Base-by-base conservation (phyloP, 1,140 invertebrate species). In the Drosophila pruinosa region DNA sequence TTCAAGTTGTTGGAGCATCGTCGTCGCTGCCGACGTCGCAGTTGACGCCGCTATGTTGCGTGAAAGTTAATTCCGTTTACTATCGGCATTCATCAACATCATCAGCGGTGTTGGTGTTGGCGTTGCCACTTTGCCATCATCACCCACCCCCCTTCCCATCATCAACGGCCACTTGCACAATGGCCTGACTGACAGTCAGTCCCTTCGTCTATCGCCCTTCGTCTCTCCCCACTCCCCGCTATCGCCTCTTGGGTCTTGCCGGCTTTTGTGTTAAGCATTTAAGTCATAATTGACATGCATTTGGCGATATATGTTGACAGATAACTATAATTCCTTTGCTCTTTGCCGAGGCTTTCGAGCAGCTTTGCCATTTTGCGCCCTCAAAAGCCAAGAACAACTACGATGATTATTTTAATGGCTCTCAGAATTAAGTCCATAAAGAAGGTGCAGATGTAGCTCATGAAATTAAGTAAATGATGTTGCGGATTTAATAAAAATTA, bases 51-150 rank as follows among this genome's bases (percentile, higher is more conserved):
- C 80, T 85, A 80, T 71, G 73, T 67, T 85, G 81, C 82, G 81
- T 86, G 81, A 86, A 86, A 86, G 81, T 86, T 86, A 86, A 88
- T 86, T 86, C 82, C 81, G 82, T 88, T 86, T 86, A 86, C 81
- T 86, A 86, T 86, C 81, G 81, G 81, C 73, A 86, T 86, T 81
- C 81, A 86, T 86, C 81, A 85, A 86, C 81, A 86, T 85, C 81
- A 86, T 75, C 77, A 81, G 56, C 73, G 57, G 43, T 41, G 52
- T 15, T 21, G 52, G 39, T 56, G 48, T 63, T 53, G 31, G 61
- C 67, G 43, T 70, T 68, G 67, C 59, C 54, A 61, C 59, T 64
- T 63, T 58, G 48, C 78, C 54, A 41, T 34, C 39, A 12, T 21
- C 22, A 36, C 38, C 50, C 14, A 6, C 3, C 31, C 4, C 48